Conservation (phyloP, 2,888 invertebrate genomes). For the Merodon equestris region DNA sequence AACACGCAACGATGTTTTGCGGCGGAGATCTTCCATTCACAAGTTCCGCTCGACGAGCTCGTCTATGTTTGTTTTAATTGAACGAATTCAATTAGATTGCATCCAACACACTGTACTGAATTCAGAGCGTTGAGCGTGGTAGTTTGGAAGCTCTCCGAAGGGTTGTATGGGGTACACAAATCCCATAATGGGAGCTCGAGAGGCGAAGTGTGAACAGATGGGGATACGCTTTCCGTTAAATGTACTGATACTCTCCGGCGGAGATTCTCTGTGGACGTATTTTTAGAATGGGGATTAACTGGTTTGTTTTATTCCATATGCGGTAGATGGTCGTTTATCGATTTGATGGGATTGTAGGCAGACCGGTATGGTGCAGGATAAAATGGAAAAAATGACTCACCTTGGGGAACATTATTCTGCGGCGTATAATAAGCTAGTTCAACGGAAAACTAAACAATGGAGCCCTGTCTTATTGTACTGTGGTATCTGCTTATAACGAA, state of each 20-base stretch:
- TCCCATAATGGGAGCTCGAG: no score
- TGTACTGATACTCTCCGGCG: no score
- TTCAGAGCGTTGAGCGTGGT: not conserved
- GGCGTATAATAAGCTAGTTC: no score
- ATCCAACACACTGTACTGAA: constrained; percentile 7
- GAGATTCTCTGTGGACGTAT: no score
- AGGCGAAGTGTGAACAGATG: not conserved
- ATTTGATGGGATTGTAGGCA: not conserved
- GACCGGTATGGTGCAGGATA: no score
- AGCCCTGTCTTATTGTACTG: no score
- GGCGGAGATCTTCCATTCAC: constrained; percentile 19
- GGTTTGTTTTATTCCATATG: not conserved
- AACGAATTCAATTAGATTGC: constrained; percentile 40
- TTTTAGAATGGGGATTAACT: not conserved
- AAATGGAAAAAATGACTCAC: no score
- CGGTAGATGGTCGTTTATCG: constrained; percentile 4
- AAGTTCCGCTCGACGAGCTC: constrained; percentile 30
- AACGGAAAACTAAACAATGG: no score
- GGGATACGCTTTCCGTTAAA: no score
- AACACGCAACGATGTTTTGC: not conserved
- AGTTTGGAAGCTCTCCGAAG: not conserved
- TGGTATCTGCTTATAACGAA: no score
- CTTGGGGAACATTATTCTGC: no score
- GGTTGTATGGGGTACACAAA: no score
- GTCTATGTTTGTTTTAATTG: constrained; percentile 40